Base-by-base conservation (phyloP, 1,140 invertebrate genomes). In the Elymnias hypermnestra region DNA sequence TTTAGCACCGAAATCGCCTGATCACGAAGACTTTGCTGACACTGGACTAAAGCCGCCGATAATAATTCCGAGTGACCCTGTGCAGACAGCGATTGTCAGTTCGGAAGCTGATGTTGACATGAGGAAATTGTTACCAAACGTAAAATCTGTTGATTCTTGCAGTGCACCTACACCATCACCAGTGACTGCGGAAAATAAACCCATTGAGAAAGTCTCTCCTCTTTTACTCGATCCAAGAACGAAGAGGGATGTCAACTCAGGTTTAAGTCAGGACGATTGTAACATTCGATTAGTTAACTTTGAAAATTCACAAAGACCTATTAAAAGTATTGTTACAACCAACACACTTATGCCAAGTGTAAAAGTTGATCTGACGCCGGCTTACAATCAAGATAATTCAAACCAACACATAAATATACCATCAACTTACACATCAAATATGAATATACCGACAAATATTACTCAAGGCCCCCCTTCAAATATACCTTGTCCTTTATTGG, bases 1-100 rank as follows among this genome's bases (percentile, higher is more conserved):
- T 49, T 60, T 84, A 15, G 83, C 64, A 14, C 83, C 83, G 9
- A 76, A 81, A 58, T 86, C 83, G 9, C 83, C 83, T 22, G 82
- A 87, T 48, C 52, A 72, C 31, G 70, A 75, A 19, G 64, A 74
- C 31, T 61, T 59, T 25, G 61, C 53, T 23, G 61, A 69, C 41
- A 46, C 61, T 8, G 58, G 44, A n/a, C 56, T 52, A 18, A 60
- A 63, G 28, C 61, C 71, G 19, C 81, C 77, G 9, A 52, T 84
- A 7, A 83, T 84, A 33, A 84, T 84, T 57, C 81, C 81, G 4
- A 63, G 40, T 26, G 81, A 84, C 44, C 76, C 81, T 3, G 53
- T 82, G 12, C 63, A 78, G 46, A 49, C 56, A 5, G 10, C 36
- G 5, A 33, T 56, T 22, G 60, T 57, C 3, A 41, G 13, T 46